Evolutionary conservation across 1,140 invertebrate genomes (phyloP).

Genomic region (Hylaeus anthracinus): DNA sequence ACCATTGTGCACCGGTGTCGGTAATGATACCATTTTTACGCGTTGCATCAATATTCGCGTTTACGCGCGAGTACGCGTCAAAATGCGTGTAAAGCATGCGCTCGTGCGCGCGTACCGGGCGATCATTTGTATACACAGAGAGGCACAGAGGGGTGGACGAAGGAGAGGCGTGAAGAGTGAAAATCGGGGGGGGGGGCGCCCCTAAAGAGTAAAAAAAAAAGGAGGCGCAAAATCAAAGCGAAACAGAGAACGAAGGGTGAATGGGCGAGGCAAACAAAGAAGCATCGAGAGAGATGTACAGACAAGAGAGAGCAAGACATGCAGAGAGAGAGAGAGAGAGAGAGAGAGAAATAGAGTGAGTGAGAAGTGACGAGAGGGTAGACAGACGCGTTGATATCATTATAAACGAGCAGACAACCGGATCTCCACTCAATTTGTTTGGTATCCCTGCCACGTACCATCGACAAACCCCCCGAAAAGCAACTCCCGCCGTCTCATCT

Average conservation of each 20-base stretch:
- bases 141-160: neutral
- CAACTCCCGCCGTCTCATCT: slow-evolving; percentile 1
- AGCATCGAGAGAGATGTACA: neutral
- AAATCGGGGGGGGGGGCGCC: slow-evolving; percentile 5
- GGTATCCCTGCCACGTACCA: slow-evolving; percentile 54
- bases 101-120: slow-evolving; percentile 10
- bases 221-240: slow-evolving; percentile 19
- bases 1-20: slow-evolving; percentile 34
- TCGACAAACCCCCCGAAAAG: slow-evolving; percentile 26
- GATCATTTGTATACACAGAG: slow-evolving; percentile 29
- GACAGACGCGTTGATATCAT: slow-evolving; percentile 67
- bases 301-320: neutral
- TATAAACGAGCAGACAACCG: slow-evolving; percentile 70
- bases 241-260: neutral
- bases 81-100: slow-evolving; percentile 32
- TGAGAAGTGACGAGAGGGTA: neutral
- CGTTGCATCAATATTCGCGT: slow-evolving; percentile 23
- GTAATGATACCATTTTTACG: slow-evolving; percentile 55
- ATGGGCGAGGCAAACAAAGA: slow-evolving; percentile 19
- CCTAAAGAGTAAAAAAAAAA: slow-evolving; percentile 14
- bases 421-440: slow-evolving; percentile 73
- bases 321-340: neutral
- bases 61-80: slow-evolving; percentile 27
- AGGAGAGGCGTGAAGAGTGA: neutral
- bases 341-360: too few species aligned